Conservation (phyloP, 2,888 invertebrate species). For the Epirrhoe alternata region DNA sequence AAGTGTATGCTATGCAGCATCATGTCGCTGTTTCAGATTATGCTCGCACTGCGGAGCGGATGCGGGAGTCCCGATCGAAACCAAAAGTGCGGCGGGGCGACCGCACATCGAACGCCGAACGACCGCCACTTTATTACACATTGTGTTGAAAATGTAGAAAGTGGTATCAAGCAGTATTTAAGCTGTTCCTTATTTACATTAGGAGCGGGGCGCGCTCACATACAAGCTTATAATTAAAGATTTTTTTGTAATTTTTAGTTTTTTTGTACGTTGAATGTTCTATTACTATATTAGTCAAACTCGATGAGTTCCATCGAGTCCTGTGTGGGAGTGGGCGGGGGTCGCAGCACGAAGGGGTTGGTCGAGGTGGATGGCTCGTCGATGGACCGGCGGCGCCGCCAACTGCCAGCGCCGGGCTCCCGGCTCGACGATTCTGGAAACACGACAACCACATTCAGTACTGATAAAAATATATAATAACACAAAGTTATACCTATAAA, state of each 20-base stretch:
- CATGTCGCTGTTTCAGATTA: slow-evolving; percentile 45
- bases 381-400: slow-evolving; percentile 73
- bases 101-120: slow-evolving; percentile 44
- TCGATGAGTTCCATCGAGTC: slow-evolving; percentile 55
- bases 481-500: too few relatives aligned
- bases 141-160: slow-evolving; percentile 73
- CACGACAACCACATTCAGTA: background rate
- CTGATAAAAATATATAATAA: background rate
- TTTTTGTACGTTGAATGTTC: slow-evolving; percentile 46
- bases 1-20: slow-evolving; percentile 36
- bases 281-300: slow-evolving; percentile 45
- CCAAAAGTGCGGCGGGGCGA: slow-evolving; percentile 21
- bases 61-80: slow-evolving; percentile 22
- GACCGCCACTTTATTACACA: slow-evolving; percentile 64
- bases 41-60: slow-evolving; percentile 33
- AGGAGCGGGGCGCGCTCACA: slow-evolving; percentile 62
- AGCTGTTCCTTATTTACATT: slow-evolving; percentile 76
- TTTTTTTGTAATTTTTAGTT: slow-evolving; percentile 56
- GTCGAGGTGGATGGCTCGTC: slow-evolving; percentile 69
- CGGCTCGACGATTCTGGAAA: slow-evolving; percentile 76
- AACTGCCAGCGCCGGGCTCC: slow-evolving; percentile 58
- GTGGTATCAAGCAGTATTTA: slow-evolving; percentile 71
- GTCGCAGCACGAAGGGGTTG: slow-evolving; percentile 64
- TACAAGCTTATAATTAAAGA: slow-evolving; percentile 69
- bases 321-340: slow-evolving; percentile 54